A percentile compares a stretch with the other conserved stretches of the same genome.
These are phyloP conservation scores for Myotis yumanensis DNA, from an alignment of 2,113 vertebrate genomes.

Conservation along the genomic window DNA sequence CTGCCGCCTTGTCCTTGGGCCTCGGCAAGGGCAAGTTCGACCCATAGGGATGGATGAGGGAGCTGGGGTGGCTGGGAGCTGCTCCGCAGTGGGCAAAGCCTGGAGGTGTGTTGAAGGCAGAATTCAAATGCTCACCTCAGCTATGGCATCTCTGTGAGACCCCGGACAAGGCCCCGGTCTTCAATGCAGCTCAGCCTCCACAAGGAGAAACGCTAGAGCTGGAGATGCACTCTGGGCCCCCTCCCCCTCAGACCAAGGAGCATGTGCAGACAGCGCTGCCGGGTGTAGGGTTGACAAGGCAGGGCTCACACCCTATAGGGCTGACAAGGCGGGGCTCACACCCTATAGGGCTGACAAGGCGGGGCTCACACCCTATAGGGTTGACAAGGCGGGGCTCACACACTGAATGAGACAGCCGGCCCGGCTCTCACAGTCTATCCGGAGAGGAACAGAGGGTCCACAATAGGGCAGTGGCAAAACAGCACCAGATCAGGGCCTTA, in stretches of 20 bases:
- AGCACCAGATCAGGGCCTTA: not conserved
- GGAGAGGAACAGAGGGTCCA: not conserved
- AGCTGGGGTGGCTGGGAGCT: not conserved
- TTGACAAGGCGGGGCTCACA: not conserved
- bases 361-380: not conserved
- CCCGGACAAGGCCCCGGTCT: not conserved
- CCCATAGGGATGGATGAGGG: not conserved
- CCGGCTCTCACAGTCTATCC: not conserved
- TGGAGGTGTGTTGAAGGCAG: not conserved
- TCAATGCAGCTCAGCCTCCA: not conserved
- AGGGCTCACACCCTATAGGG: not conserved
- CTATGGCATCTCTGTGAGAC: not conserved
- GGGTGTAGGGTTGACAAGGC: not conserved
- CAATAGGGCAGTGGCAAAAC: not conserved
- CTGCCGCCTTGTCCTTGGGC: not conserved
- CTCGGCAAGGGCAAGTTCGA: accelerated
- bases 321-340: not conserved
- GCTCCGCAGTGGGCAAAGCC: not conserved
- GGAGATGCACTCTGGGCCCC: not conserved
- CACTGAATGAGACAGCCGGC: not conserved
- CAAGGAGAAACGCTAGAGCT: not conserved
- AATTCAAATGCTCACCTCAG: not conserved
- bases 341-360: not conserved
- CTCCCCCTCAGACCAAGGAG: not conserved
- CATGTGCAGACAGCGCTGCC: accelerated